phyloP scores from a whole-genome alignment of 1,140 invertebrate genomes.

The Penaeus indicus region DNA sequence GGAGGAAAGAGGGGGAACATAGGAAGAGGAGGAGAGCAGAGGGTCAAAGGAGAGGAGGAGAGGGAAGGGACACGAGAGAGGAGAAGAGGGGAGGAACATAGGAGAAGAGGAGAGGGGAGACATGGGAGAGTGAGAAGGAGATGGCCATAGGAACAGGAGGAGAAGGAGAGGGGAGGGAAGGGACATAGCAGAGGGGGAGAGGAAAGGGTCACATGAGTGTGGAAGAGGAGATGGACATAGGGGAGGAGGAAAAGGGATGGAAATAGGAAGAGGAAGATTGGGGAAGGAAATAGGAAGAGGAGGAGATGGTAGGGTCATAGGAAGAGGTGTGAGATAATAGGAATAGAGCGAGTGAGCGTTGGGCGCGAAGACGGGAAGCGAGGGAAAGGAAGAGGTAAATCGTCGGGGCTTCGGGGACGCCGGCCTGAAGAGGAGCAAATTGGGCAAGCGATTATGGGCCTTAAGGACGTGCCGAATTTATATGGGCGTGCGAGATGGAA shows the following conservation, averaged over 20 bases:
- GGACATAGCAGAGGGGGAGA: neutral
- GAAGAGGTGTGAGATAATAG: neutral
- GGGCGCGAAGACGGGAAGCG: neutral
- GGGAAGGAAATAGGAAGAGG: neutral
- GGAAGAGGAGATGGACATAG: neutral
- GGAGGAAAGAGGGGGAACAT: no score
- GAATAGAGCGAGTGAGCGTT: neutral
- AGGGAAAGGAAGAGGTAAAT: neutral
- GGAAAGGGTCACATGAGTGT: neutral
- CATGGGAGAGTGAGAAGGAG: no score
- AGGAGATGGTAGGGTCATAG: neutral
- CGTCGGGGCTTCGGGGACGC: neutral
- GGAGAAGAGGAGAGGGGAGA: no score
- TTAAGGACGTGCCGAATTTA: no score
- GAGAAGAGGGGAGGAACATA: no score
- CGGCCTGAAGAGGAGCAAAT: no score
- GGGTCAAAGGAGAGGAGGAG: no score
- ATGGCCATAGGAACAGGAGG: neutral
- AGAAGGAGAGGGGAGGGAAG: neutral
- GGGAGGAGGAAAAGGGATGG: neutral
- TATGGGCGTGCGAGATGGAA: no score
- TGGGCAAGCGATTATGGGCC: no score
- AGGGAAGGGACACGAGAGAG: no score
- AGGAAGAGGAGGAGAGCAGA: no score
- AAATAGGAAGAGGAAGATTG: neutral